Base-by-base conservation (phyloP, 64 coral and sea anemone genomes). In the Actinia equina region DNA sequence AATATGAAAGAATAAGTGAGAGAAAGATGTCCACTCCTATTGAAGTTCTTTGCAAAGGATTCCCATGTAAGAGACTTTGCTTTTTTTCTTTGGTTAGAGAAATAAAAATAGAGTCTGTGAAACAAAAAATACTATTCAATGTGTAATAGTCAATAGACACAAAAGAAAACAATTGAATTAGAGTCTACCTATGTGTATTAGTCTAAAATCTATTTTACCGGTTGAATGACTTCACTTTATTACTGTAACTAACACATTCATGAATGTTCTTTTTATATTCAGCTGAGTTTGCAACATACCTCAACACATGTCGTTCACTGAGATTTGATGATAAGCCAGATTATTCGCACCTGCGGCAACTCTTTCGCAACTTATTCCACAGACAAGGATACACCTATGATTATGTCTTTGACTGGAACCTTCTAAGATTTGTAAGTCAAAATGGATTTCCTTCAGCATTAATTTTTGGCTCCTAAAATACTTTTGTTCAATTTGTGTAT, bases 331-430 rank as follows among this genome's bases (percentile, higher is more conserved):
- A 99, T 77, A 99, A 99, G 77, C 97, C 97, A 82, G 97, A 99
- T 88, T 99, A 99, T 85, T 94, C 97, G 43, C 89, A 99, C 86
- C 56, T 99, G 20, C 88, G 97, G 8, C 97, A 99, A 49, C 86
- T 99, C 19, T 99, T 99, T 77, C 93, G 93, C 53, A 99, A 95
- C 56, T 82, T 99, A 63, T 99, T 99, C 84, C 97, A 99, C 71
- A 88, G 93, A 41, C 97, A 99, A 88, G 97, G 97, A 85, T 99
- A 99, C 78, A 89, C 91, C 8, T 99, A 99, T 86, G 97, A 99
- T 74, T 99, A 99, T 67, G 94, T 99, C 60, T 99, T 99, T 88
- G 97, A 99, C 64, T 99, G 97, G 97, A 99, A 99, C 87, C 97
- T 99, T 62, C 86, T 99, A 15, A 92, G 95, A 81, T 95, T 99